Conservation (phyloP, 2,888 invertebrate species). For the Harpagoxenus sublaevis region DNA sequence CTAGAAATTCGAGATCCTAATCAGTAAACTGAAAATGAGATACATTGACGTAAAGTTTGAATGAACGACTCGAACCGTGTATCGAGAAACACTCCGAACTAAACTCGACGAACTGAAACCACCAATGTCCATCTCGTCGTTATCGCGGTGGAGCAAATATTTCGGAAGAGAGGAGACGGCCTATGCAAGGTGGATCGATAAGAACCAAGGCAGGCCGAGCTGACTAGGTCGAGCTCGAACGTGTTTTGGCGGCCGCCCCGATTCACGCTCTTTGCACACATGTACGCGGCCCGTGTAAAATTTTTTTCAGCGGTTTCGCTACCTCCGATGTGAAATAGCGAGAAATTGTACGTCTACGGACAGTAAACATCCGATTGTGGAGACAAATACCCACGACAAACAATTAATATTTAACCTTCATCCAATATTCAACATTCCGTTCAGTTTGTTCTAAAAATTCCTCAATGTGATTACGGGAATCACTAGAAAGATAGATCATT, state of each 20-base stretch:
- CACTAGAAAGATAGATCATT: background rate
- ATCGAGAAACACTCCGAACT: background rate
- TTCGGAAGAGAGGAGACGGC: conserved; percentile 49
- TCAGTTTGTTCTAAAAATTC: background rate
- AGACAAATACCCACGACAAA: background rate
- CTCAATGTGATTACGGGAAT: background rate
- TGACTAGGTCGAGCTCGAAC: conserved; percentile 58
- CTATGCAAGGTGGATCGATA: conserved; percentile 55
- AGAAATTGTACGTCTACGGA: background rate
- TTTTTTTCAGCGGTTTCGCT: conserved; percentile 37
- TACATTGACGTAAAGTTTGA: background rate
- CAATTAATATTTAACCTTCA: conserved; percentile 28
- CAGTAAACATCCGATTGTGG: conserved; percentile 24
- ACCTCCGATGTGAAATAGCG: background rate
- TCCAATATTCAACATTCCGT: background rate
- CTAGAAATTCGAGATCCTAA: background rate
- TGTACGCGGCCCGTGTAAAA: conserved; percentile 28
- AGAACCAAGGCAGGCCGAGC: conserved; percentile 55
- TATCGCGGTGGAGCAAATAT: conserved; percentile 31
- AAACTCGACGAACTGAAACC: background rate
- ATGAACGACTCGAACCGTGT: background rate
- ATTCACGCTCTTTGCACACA: conserved; percentile 22
- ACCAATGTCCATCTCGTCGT: conserved; percentile 31
- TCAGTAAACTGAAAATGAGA: background rate
- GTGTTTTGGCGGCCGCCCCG: conserved; percentile 51